Evolutionary conservation across 64 coral and sea anemone species (phyloP).

Genomic region (Platygyra sinensis): DNA sequence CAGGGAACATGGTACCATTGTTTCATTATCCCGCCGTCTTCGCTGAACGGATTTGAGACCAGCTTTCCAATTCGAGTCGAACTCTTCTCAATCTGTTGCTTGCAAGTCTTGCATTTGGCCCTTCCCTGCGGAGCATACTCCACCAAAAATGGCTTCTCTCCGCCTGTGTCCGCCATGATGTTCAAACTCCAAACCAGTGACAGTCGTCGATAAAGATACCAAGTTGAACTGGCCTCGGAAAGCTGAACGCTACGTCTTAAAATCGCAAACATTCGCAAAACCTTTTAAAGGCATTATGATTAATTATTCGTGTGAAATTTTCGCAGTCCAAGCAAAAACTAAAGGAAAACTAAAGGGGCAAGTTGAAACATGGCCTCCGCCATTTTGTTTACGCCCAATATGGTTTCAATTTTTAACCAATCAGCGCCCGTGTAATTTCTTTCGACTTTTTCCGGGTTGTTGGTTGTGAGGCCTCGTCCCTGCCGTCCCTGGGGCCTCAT

Average conservation of each 20-base stretch:
- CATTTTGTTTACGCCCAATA: neutral
- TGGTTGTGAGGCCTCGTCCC: no score
- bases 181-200: neutral
- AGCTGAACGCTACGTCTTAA: neutral
- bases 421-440: no score
- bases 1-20: slow-evolving; percentile 96
- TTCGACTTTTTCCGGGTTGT: no score
- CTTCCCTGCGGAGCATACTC: slow-evolving; percentile 92
- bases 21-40: slow-evolving; percentile 96
- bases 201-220: neutral
- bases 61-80: slow-evolving; percentile 86
- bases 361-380: slow-evolving; percentile 5
- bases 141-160: slow-evolving; percentile 78
- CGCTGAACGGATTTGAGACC: slow-evolving; percentile 91
- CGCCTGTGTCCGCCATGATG: slow-evolving; percentile 62
- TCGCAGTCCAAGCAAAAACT: neutral
- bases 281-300: neutral
- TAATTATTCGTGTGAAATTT: neutral
- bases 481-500: no score
- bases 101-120: slow-evolving; percentile 97
- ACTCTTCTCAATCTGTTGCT: slow-evolving; percentile 94
- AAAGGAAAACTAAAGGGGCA: neutral
- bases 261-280: neutral
- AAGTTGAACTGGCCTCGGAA: neutral
- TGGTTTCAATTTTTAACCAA: neutral